Base-by-base conservation (phyloP, 2,888 invertebrate genomes). In the Bibio marci region DNA sequence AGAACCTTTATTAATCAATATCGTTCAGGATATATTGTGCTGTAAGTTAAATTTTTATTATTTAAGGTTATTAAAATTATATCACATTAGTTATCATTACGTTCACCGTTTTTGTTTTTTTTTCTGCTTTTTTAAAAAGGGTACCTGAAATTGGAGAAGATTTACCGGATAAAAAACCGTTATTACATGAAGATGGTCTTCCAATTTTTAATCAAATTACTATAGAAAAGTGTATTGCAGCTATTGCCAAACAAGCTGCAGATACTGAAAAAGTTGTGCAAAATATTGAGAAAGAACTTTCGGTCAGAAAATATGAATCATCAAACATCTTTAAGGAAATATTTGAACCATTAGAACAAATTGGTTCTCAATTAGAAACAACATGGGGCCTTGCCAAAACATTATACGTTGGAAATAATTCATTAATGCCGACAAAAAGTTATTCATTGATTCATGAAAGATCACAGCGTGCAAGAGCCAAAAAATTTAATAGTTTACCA, bases 361-460 rank as follows among this genome's bases (percentile, higher is more conserved):
- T 77, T 2, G 74, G 76, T 26, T 67, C 71, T 1, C 77, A 81
- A 10, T 59, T 94, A 35, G 82, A 86, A 53, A 71, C 77, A 36
- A 85, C 85, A 4, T 90, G 87, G 86, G 85, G 86, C 10, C 69
- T 88, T 48, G 78, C 87, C 0, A 90, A 88, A 59, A 76, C 82
- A 4, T 58, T 92, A 11, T 87, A 82, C 53, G 63, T 83, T 37
- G 80, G 83, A 5, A 81, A 83, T 52, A 78, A 77, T 50, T 74
- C 76, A 1, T 55, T 80, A 11, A 83, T 88, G 74, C 82, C 86
- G 0, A 76, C 79, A 4, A 77, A 78, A 49, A 73, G 71, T 35
- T 88, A 85, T 51, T 61, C 80, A 49, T 73, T 79, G 50, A 77
- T 91, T 45, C 82, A 87, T 50, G 76, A 80, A 44, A 67, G 88